Evolutionary conservation across 2,888 invertebrate species (phyloP).

Genomic region (Urechis unicinctus): DNA sequence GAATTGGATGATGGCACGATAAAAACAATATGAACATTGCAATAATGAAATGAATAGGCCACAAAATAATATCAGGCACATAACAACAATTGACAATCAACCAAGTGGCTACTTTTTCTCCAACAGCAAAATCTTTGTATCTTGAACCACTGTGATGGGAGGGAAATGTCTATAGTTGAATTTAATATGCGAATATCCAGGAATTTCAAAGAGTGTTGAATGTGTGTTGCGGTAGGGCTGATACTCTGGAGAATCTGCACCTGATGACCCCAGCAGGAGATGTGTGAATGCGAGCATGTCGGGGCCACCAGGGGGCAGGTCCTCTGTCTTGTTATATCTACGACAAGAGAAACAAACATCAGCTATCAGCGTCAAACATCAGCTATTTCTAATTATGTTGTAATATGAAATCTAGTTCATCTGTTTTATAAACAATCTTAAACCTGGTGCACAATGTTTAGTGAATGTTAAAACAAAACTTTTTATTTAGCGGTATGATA

Average conservation of each 20-base stretch:
- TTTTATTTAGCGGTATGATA: too few species aligned
- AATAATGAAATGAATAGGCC: too few species aligned
- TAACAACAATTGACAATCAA: too few species aligned
- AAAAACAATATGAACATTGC: too few species aligned
- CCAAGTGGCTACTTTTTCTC: constrained; percentile 20
- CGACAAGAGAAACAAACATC: background rate
- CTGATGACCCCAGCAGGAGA: constrained; percentile 28
- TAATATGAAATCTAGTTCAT: too few species aligned
- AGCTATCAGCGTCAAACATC: background rate
- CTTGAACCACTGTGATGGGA: constrained; percentile 24
- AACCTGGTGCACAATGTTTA: too few species aligned
- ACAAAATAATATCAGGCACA: too few species aligned
- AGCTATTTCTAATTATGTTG: too few species aligned
- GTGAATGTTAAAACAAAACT: too few species aligned
- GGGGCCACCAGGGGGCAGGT: constrained; percentile 29
- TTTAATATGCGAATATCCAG: constrained; percentile 26
- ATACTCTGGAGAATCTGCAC: constrained; percentile 11
- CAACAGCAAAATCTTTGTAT: constrained; percentile 31
- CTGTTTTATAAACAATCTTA: too few species aligned
- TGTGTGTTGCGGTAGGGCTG: constrained; percentile 29
- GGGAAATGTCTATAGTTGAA: constrained; percentile 22
- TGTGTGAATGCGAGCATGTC: constrained; percentile 37
- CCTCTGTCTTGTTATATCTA: constrained; percentile 43
- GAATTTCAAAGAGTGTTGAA: constrained; percentile 18
- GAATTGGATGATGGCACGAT: too few species aligned